Evolutionary conservation across 2,113 vertebrate species (phyloP).

Genomic region (Ceyx margarethae): DNA sequence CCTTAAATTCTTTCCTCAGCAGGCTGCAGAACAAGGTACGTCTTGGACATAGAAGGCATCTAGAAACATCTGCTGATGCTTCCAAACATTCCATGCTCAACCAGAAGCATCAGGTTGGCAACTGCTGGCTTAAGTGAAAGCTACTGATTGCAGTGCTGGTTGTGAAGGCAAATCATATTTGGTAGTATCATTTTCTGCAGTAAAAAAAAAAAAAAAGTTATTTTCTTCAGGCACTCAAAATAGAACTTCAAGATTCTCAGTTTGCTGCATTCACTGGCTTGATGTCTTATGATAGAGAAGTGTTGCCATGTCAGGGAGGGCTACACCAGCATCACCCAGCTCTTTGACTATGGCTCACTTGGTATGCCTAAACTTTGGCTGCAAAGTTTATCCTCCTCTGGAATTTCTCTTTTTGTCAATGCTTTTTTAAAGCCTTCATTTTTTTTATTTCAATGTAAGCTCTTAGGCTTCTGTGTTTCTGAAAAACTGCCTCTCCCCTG

Average conservation of each 20-base stretch:
- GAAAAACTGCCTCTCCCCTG: fast-evolving
- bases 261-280: not conserved
- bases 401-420: not conserved
- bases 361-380: not conserved
- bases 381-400: not conserved
- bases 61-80: not conserved
- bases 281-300: not conserved
- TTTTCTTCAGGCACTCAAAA: not conserved
- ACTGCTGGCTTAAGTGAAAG: not conserved
- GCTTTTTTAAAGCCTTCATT: not conserved
- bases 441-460: not conserved
- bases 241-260: not conserved
- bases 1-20: not conserved
- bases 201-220: not conserved
- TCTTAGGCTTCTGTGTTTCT: not conserved
- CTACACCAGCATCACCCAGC: not conserved
- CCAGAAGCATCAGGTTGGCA: not conserved
- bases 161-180: not conserved
- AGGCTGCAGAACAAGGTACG: not conserved
- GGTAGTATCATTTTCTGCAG: not conserved
- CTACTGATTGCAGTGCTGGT: not conserved
- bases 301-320: not conserved
- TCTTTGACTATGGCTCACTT: not conserved
- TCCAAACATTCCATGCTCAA: not conserved
- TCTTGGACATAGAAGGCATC: not conserved